These are phyloP conservation scores for Lemur catta DNA, from an alignment of 2,797 vertebrate species.

Conservation along the genomic window DNA sequence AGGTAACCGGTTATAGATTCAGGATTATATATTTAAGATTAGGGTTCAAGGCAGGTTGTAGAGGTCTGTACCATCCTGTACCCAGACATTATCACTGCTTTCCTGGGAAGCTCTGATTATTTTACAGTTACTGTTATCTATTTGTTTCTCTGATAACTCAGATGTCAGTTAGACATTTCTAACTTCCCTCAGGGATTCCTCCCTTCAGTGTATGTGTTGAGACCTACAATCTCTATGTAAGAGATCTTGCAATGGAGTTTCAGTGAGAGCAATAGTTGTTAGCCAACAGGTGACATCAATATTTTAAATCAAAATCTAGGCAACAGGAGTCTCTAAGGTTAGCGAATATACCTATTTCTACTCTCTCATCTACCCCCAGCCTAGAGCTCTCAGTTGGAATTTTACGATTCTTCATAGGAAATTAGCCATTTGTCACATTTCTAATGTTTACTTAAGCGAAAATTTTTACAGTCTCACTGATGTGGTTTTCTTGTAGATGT, in stretches of 20 bases:
- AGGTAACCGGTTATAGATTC: background rate
- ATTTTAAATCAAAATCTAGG: slow-evolving; percentile 28
- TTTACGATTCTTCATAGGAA: slow-evolving; percentile 64
- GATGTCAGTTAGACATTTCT: slow-evolving; percentile 33
- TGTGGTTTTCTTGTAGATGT: slow-evolving; percentile 70
- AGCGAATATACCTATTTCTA: background rate
- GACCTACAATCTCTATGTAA: background rate
- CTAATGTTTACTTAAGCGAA: slow-evolving; percentile 67
- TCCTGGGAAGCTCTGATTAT: background rate
- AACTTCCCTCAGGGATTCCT: background rate
- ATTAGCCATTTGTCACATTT: slow-evolving; percentile 74
- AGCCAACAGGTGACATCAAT: background rate
- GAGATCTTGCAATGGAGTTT: background rate
- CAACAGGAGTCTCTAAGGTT: background rate
- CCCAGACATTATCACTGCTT: background rate
- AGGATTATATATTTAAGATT: background rate
- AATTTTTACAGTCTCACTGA: slow-evolving; percentile 59
- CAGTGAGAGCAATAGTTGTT: background rate
- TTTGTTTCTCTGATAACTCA: slow-evolving; percentile 2
- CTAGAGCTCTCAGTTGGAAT: slow-evolving; percentile 35
- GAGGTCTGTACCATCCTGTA: background rate
- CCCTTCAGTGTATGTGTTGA: background rate
- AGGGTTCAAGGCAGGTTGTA: background rate
- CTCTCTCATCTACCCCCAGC: background rate
- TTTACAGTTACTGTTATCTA: slow-evolving; percentile 1